A percentile compares a stretch with the other conserved stretches of the same genome.
Evolutionary conservation across 2,888 invertebrate genomes (phyloP).

Genomic region (Leptinotarsa peninsularis): DNA sequence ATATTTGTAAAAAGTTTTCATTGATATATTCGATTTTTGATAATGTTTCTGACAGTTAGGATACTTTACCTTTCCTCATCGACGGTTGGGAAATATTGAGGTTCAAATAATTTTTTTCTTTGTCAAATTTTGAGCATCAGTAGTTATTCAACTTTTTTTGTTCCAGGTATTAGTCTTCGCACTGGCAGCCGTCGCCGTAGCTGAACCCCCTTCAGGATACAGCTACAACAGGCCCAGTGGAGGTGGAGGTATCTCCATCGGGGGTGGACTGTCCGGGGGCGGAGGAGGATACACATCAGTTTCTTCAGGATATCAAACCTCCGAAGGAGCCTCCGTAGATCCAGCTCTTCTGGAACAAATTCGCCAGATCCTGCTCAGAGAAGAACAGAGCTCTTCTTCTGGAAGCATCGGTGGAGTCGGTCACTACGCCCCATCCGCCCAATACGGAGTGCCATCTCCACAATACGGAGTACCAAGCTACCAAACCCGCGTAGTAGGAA

Average conservation of each 20-base stretch:
- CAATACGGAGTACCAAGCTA: constrained; percentile 74
- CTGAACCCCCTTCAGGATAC: constrained; percentile 82
- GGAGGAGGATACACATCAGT: constrained; percentile 83
- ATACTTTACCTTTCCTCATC: no score
- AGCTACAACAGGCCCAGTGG: constrained; percentile 78
- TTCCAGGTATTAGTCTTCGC: constrained; percentile 86
- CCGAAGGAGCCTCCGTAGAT: constrained; percentile 86
- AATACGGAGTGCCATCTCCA: constrained; percentile 77
- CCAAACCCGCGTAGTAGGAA: constrained; percentile 79
- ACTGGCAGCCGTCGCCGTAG: constrained; percentile 79
- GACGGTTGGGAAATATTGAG: no score
- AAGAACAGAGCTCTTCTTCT: constrained; percentile 76
- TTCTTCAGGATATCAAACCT: constrained; percentile 82
- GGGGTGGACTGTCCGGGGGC: constrained; percentile 67
- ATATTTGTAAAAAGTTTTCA: no score
- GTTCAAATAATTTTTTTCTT: no score
- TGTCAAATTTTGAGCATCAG: not conserved
- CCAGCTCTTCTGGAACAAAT: constrained; percentile 84
- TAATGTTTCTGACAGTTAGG: no score
- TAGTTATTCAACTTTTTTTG: constrained; percentile 11
- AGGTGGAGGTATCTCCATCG: constrained; percentile 56
- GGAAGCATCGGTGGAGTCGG: constrained; percentile 67
- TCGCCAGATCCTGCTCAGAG: constrained; percentile 85
- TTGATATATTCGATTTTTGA: no score
- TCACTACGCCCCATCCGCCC: constrained; percentile 72